Evolutionary conservation across 2,888 invertebrate genomes (phyloP), one percentile per base, ranked within the genome.

Genomic region (Epinotia ramella): DNA sequence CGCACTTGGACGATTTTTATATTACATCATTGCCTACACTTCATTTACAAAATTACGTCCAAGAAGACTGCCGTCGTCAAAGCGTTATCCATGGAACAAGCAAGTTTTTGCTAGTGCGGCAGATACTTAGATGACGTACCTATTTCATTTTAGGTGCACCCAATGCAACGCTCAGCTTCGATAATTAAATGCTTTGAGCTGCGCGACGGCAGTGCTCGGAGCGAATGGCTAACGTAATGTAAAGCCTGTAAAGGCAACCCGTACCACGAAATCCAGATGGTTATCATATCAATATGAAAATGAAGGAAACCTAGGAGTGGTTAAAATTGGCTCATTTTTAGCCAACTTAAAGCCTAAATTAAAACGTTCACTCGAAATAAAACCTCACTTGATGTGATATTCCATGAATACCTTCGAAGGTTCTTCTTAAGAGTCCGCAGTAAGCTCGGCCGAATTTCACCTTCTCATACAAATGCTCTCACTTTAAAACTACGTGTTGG

Each of bases 81-180:
- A 16, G 49, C 49, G 5, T 16, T 49, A 16, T 46, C 46, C 12
- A 46, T 16, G 12, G 16, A n/a, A n/a, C 11, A 3, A 33, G 33
- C 28, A 33, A 40, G 33, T n/a, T n/a, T 63, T 40, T n/a, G n/a
- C 40, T 7, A 11, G 28, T n/a, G 33, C n/a, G n/a, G 62, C 62
- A n/a, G 62, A n/a, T 11, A 60, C 9, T 59, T 24, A 40, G 33
- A 40, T 33, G n/a, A 33, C 6, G 33, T 40, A n/a, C n/a, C n/a
- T n/a, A 18, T 40, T n/a, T 40, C 40, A 40, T 63, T 63, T 63
- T 63, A 63, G 62, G 40, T n/a, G 62, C 62, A 40, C 18, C 62
- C 33, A 63, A n/a, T 40, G 11, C 62, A n/a, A 28, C 24, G 62
- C n/a, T 1, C 40, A n/a, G 62, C 62, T n/a, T 62, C 33, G 40